phyloP scores from a whole-genome alignment of 2,113 vertebrate genomes.

The Halichoeres trimaculatus region DNA sequence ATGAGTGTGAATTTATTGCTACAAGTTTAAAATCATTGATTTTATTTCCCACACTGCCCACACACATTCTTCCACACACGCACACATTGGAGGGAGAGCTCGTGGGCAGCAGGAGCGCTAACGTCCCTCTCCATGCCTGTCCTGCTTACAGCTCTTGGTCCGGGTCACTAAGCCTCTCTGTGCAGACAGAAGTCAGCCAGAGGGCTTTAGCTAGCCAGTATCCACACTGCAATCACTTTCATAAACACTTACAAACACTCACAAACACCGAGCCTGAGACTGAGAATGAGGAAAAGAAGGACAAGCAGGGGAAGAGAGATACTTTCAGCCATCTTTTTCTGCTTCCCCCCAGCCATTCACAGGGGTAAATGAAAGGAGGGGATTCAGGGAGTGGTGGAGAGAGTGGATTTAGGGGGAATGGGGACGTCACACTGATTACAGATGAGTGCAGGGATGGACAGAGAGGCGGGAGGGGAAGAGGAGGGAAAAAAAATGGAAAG shows the following conservation, averaged over 20 bases:
- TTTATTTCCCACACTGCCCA: slow-evolving; percentile 25
- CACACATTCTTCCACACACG: slow-evolving; percentile 6
- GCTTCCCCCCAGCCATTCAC: slow-evolving; percentile 58
- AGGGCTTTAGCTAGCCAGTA: slow-evolving; percentile 47
- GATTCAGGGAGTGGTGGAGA: slow-evolving; percentile 61
- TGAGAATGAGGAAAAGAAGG: background rate
- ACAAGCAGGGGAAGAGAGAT: slow-evolving; percentile 34
- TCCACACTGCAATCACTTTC: slow-evolving; percentile 15
- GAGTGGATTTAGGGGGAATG: slow-evolving; percentile 32
- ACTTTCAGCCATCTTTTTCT: slow-evolving; percentile 57
- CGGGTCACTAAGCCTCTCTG: slow-evolving; percentile 51
- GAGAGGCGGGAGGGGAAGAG: slow-evolving; percentile 17
- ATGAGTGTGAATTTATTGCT: slow-evolving; percentile 3
- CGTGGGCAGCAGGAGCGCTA: slow-evolving; percentile 17
- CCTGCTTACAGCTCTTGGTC: slow-evolving; percentile 22
- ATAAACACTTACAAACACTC: background rate
- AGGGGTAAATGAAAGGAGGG: slow-evolving; percentile 69
- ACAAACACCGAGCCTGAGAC: slow-evolving; percentile 1
- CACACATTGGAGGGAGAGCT: slow-evolving; percentile 11
- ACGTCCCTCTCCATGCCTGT: slow-evolving; percentile 19
- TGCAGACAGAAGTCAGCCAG: slow-evolving; percentile 59
- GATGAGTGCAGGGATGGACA: slow-evolving; percentile 56
- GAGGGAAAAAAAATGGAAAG: slow-evolving; percentile 18
- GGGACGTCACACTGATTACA: slow-evolving; percentile 67
- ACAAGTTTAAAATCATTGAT: slow-evolving; percentile 37